Evolutionary conservation across 2,888 invertebrate genomes (phyloP).

Genomic region (Cerastis rubricosa): DNA sequence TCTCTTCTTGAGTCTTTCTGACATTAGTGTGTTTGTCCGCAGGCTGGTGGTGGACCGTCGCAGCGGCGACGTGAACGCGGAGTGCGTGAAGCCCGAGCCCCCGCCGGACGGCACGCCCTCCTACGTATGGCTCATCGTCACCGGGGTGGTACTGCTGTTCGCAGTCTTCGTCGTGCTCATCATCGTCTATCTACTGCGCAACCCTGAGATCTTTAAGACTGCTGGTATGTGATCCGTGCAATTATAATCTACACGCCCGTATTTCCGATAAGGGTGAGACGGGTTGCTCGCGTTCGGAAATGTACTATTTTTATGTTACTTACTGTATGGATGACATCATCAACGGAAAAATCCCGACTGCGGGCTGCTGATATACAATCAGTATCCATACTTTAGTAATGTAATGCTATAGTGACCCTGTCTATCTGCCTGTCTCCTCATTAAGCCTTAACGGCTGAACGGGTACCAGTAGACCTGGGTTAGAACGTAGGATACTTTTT

Average conservation of each 20-base stretch:
- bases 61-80: slow-evolving; percentile 71
- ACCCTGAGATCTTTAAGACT: slow-evolving; percentile 75
- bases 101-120: slow-evolving; percentile 54
- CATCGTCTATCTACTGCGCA: slow-evolving; percentile 73
- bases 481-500: not conserved
- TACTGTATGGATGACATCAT: not conserved
- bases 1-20: not conserved
- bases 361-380: not conserved
- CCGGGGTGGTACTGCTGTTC: slow-evolving; percentile 66
- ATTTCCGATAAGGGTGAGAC: not conserved
- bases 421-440: not conserved
- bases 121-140: slow-evolving; percentile 76
- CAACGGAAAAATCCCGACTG: not conserved
- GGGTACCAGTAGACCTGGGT: not conserved
- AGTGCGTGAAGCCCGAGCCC: slow-evolving; percentile 72
- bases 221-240: slow-evolving; percentile 64
- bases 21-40: not conserved
- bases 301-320: not conserved
- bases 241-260: not conserved
- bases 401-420: not conserved
- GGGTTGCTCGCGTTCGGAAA: not conserved
- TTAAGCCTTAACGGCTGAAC: not conserved
- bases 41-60: slow-evolving; percentile 72
- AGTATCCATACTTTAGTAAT: not conserved
- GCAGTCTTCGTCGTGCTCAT: slow-evolving; percentile 64